Base-by-base conservation (phyloP, 1,140 invertebrate species). In the Danaus plexippus region DNA sequence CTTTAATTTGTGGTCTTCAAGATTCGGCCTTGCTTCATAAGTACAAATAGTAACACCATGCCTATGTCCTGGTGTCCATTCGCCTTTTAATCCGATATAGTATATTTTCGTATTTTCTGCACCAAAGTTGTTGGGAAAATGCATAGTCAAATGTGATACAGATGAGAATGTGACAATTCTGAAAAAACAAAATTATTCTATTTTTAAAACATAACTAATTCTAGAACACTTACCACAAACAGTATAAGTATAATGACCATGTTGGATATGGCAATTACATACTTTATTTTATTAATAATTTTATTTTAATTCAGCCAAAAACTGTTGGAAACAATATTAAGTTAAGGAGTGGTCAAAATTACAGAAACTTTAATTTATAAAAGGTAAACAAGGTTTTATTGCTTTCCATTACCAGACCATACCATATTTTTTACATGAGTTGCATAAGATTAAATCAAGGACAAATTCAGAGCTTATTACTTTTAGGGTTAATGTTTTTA, bases 81-180 rank as follows among this genome's bases (percentile, higher is more conserved):
- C 96, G 8, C 97, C 97, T 77, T 92, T 92, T n/a, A 99, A 88
- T 10, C 97, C 97, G 77, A 99, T 98, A 75, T 98, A 99, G 75
- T 95, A 96, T 56, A 99, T 92, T 75, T 90, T 91, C 1, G 96
- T 96, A 52, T 87, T 91, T 45, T 97, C 95, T 22, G 89, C 90
- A 43, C 96, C 96, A 87, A 94, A 95, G 85, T 97, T 98, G 15
- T 87, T 90, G 7, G 94, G 95, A 80, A 99, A 97, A 84, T 98
- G 92, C 67, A 98, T 89, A 9, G 94, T 94, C 45, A 99, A 88
- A 85, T 98, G 94, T 73, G 94, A 88, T 1, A 98, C 93, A 11
- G 92, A 94, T 13, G 95, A 94, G 88, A 98, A 98, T 70, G 94
- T 96, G 0, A 96, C 95, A 46, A 96, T 91, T 82, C 94, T 96